Base-by-base conservation (phyloP, 1,140 invertebrate genomes). In the Drosophila pallidifrons region DNA sequence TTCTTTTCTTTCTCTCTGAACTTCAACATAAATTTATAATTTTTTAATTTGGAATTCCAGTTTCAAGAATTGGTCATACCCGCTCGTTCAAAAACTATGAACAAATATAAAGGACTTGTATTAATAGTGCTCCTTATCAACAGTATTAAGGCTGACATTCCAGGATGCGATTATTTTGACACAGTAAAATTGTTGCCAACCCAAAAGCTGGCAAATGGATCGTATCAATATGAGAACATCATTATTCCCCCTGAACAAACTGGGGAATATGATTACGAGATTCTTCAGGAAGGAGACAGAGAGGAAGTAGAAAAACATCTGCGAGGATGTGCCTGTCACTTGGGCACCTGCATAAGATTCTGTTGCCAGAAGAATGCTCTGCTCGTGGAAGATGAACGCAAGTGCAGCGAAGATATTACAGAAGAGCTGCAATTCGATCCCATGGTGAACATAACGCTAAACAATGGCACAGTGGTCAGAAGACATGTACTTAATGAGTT, bases 91-190 rank as follows among this genome's bases (percentile, higher is more conserved):
- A 25, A 25, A 0, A 25, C 20, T 25, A 25, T 25, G 20, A 0
- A 0, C 20, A 25, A 25, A 25, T 25, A 25, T 25, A 25, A 25
- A 25, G 20, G 20, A 25, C 20, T 25, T 25, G 20, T 25, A 4
- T 2, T 57, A 1, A 16, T 20, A 0, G 8, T 57, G 20, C 11
- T 43, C 3, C 8, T 49, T 1, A n/a, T 45, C 47, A 1, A n/a
- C 3, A n/a, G 0, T 8, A 2, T 8, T 3, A 1, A 28, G 8
- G 57, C 46, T 1, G 67, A 77, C 0, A 81, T 86, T 46, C 65
- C 54, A 1, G 77, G 65, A 1, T 91, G 90, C 38, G 57, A 75
- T 41, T 91, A 72, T 54, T 75, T 77, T 7, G 86, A 91, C 15
- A 91, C 90, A 0, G 81, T 88, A 3, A 52, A 75, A 28, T 38